These are phyloP conservation scores for Psilopogon haemacephalus DNA, from an alignment of 2,113 vertebrate species.

Conservation along the genomic window DNA sequence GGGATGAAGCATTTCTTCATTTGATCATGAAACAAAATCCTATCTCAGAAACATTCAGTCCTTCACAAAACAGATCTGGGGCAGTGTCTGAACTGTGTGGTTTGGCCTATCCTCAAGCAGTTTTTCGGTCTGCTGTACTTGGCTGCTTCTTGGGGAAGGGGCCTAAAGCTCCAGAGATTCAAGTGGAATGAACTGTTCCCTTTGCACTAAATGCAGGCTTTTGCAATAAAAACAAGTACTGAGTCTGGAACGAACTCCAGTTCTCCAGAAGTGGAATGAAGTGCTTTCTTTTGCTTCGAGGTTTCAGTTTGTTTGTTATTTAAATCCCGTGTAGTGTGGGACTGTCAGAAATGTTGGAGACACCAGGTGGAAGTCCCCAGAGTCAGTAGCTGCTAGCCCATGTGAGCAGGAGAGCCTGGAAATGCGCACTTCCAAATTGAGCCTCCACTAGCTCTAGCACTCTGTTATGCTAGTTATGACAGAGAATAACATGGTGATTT, in stretches of 20 bases:
- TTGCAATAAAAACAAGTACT: not conserved
- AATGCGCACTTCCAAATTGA: not conserved
- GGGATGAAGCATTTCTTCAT: slow-evolving; percentile 15
- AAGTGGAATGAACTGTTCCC: not conserved
- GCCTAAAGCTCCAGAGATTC: not conserved
- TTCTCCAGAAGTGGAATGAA: not conserved
- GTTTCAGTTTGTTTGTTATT: not conserved
- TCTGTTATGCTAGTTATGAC: not conserved
- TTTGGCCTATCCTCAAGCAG: slow-evolving; percentile 34
- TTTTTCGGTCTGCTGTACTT: slow-evolving; percentile 10
- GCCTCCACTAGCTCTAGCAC: not conserved
- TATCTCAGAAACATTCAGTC: slow-evolving; percentile 2
- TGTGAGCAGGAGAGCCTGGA: not conserved
- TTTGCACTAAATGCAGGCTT: not conserved
- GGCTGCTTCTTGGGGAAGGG: slow-evolving; percentile 32
- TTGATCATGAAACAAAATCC: slow-evolving; percentile 29
- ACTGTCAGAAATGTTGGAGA: not conserved
- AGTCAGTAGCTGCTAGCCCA: not conserved
- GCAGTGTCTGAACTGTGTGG: slow-evolving; percentile 20
- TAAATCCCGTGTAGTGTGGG: not conserved
- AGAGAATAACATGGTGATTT: not conserved
- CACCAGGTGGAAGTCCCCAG: not conserved
- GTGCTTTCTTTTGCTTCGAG: not conserved
- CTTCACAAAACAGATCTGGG: slow-evolving; percentile 16
- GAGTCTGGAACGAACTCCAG: not conserved